These are phyloP conservation scores for Stratiomys singularior DNA, from an alignment of 2,888 invertebrate genomes.

Conservation along the genomic window DNA sequence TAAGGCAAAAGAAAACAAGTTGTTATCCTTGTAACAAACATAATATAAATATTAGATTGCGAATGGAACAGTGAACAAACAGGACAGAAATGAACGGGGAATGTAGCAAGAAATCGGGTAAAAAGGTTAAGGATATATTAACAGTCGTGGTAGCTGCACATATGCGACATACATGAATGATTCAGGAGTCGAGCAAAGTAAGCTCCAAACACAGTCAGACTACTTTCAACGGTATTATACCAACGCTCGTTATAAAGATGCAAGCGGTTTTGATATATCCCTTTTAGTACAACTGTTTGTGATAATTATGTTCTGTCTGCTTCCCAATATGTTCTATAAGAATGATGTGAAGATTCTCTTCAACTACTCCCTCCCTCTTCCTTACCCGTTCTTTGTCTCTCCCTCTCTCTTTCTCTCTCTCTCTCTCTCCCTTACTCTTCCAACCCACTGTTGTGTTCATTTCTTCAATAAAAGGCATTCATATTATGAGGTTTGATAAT, in stretches of 20 bases:
- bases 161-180: slow-evolving; percentile 24
- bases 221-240: background rate
- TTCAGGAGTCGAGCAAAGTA: slow-evolving; percentile 3
- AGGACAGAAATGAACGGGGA: background rate
- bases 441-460: too few species aligned
- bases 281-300: background rate
- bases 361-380: background rate
- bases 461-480: background rate
- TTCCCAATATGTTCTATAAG: background rate
- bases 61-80: background rate
- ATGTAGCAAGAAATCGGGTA: background rate
- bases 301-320: slow-evolving; percentile 14
- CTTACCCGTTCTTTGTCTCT: too few species aligned
- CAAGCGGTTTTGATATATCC: background rate
- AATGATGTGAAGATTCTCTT: background rate
- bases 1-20: background rate
- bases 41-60: background rate
- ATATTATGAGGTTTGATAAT: slow-evolving; percentile 8
- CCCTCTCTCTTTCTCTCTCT: too few species aligned
- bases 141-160: background rate
- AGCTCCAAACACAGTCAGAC: background rate
- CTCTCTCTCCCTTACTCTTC: background rate
- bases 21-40: background rate
- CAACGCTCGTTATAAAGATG: background rate
- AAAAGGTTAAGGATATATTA: slow-evolving; percentile 1